Percentiles rank a stretch among this genome's conserved stretches.
Conservation (phyloP, 2,797 vertebrate genomes). For the Hyperoplus immaculatus region DNA sequence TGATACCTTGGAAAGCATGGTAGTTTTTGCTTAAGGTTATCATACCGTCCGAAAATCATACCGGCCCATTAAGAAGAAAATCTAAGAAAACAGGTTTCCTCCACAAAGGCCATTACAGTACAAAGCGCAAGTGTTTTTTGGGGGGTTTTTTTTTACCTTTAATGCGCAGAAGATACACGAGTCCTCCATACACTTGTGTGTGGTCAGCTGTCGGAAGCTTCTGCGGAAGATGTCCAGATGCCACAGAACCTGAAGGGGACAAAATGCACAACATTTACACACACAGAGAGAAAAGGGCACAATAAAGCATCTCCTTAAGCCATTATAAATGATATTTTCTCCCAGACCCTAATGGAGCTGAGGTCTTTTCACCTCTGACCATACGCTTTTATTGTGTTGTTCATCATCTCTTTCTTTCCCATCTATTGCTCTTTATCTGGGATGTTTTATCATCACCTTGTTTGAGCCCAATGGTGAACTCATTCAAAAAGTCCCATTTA, state of each 20-base stretch:
- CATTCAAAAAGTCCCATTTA: not conserved
- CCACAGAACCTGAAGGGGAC: conserved; percentile 92
- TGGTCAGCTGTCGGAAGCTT: conserved; percentile 96
- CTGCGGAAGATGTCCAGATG: conserved; percentile 98
- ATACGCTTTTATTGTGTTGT: not conserved
- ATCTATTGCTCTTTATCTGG: not conserved
- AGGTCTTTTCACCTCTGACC: not conserved
- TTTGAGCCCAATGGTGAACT: not conserved
- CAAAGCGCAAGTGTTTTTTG: not conserved
- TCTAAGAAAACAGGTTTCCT: not conserved
- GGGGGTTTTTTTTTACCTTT: conserved; percentile 87
- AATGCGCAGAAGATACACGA: conserved; percentile 99
- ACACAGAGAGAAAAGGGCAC: not conserved
- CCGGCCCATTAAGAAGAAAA: not conserved
- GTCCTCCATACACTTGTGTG: conserved; percentile 98
- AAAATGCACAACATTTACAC: conserved; percentile 1
- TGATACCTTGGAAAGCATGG: too few species aligned
- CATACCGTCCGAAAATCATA: too few species aligned
- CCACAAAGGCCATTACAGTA: not conserved
- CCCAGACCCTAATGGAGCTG: not conserved
- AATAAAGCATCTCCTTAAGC: not conserved
- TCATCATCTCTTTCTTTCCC: not conserved
- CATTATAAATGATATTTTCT: not conserved
- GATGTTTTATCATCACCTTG: not conserved
- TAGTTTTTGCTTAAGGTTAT: too few species aligned